A percentile compares a stretch with the other conserved stretches of the same genome.
phyloP scores from a whole-genome alignment of 2,797 vertebrate species.

The Limnodromus scolopaceus region DNA sequence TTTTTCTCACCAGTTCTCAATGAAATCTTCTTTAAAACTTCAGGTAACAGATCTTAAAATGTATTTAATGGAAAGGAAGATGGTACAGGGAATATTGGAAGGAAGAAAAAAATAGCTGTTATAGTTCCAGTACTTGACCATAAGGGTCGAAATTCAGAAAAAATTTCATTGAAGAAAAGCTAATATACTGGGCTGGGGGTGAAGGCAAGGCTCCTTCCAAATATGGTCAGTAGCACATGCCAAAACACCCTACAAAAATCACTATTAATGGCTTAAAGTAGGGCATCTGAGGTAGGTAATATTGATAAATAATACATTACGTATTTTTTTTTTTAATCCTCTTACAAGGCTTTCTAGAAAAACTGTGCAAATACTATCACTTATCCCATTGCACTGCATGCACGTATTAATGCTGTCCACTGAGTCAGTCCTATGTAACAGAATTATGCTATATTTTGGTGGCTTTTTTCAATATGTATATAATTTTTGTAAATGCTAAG shows the following conservation, averaged over 20 bases:
- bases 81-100: not conserved
- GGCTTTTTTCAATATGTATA: not conserved
- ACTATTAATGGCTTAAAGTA: not conserved
- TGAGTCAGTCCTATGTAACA: not conserved
- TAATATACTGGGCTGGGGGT: not conserved
- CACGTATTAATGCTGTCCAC: not conserved
- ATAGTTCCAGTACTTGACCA: not conserved
- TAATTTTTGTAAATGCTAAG: not conserved
- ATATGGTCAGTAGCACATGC: not conserved
- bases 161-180: not conserved
- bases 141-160: not conserved
- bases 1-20: not conserved
- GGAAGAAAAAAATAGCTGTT: not conserved
- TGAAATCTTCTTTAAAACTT: not conserved
- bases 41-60: not conserved
- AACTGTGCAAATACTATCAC: not conserved
- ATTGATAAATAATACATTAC: not conserved
- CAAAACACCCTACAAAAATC: not conserved
- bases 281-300: not conserved
- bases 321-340: not conserved
- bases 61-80: not conserved
- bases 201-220: not conserved
- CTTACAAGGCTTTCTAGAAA: not conserved
- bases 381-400: not conserved
- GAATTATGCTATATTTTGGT: not conserved